A percentile compares a stretch with the other conserved stretches of the same genome.
Conservation (phyloP, 2,888 invertebrate genomes). For the Harmothoe impar region DNA sequence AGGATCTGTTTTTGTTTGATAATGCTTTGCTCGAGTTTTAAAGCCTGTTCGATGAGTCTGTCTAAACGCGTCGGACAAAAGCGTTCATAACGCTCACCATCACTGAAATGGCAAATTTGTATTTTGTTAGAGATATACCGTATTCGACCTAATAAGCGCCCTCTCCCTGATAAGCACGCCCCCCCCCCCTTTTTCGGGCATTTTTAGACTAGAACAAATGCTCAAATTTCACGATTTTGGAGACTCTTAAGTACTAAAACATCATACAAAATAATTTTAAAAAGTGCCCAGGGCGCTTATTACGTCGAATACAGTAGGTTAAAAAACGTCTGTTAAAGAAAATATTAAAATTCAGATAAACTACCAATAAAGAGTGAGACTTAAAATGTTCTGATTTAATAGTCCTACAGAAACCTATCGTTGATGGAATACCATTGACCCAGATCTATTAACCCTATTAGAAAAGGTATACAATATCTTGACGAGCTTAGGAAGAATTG, state of each 20-base stretch:
- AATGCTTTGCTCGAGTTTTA: constrained; percentile 37
- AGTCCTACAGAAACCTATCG: background rate
- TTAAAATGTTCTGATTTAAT: background rate
- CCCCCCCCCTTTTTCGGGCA: no score
- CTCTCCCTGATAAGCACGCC: no score
- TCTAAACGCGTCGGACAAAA: constrained; percentile 59
- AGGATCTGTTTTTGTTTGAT: constrained; percentile 39
- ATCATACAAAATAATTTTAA: no score
- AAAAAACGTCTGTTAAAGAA: background rate
- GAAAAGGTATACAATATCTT: no score
- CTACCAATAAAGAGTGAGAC: no score
- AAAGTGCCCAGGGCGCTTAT: no score
- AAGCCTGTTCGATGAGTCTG: constrained; percentile 10
- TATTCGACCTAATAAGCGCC: background rate
- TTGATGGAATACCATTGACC: background rate
- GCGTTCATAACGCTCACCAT: constrained; percentile 54
- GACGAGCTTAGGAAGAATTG: no score
- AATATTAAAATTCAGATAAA: no score
- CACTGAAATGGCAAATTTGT: constrained; percentile 2
- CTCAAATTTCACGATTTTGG: no score
- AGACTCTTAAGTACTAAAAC: no score
- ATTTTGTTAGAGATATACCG: background rate
- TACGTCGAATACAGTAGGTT: no score
- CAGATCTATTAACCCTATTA: background rate
- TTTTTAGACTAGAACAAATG: no score